These are phyloP conservation scores for Theretra japonica DNA, from an alignment of 2,888 invertebrate species.

Conservation along the genomic window DNA sequence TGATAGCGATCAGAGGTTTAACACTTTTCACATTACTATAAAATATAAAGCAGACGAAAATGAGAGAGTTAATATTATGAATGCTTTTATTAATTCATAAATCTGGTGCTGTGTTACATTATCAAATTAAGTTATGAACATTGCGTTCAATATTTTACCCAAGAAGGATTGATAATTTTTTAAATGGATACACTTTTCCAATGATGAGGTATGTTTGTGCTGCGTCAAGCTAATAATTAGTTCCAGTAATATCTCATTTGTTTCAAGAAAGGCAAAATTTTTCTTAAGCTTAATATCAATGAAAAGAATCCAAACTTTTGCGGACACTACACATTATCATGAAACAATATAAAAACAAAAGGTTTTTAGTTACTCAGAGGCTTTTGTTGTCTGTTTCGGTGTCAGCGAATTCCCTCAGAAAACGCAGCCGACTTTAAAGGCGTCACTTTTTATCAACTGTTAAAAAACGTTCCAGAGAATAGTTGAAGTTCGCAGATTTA, in stretches of 20 bases:
- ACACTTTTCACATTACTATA: not conserved
- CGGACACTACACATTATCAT: not conserved
- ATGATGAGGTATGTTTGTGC: too few species aligned
- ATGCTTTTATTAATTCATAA: too few species aligned
- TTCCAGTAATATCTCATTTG: not conserved
- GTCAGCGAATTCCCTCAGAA: slow-evolving; percentile 6
- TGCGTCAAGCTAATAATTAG: too few species aligned
- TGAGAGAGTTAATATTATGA: too few species aligned
- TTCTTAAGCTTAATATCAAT: not conserved
- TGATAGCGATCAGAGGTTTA: not conserved
- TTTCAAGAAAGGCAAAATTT: not conserved
- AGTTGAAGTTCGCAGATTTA: not conserved
- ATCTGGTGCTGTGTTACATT: too few species aligned
- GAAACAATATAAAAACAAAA: slow-evolving; percentile 2
- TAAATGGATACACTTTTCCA: too few species aligned
- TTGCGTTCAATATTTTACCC: too few species aligned
- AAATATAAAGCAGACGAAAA: not conserved
- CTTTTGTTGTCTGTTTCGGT: not conserved
- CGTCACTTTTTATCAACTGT: not conserved
- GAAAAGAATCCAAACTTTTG: not conserved
- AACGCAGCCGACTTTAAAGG: not conserved
- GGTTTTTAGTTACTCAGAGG: not conserved
- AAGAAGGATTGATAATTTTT: too few species aligned
- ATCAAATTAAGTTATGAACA: too few species aligned
- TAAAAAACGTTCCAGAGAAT: not conserved